Evolutionary conservation across 2,888 invertebrate species (phyloP), one percentile per base, ranked within the genome.

Genomic region (Drosophila hamatofila): DNA sequence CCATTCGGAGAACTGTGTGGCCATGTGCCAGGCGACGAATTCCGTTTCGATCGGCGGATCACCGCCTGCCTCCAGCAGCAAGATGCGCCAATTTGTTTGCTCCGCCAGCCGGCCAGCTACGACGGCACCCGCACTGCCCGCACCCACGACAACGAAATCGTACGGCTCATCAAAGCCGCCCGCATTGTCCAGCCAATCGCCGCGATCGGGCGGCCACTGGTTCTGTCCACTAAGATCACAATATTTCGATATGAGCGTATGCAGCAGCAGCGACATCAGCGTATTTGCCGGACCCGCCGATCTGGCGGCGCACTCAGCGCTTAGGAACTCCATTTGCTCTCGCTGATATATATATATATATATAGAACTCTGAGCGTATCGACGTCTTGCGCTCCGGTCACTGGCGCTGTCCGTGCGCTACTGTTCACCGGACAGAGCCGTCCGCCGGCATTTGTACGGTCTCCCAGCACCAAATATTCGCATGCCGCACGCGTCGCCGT

Each of bases 21-120:
- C 80, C 81, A 91, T 91, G 55, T 91, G 92, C 92, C 92, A 93
- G 56, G 89, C 92, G 16, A 93, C 93, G 54, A 92, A 90, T 90
- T 93, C 90, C 12, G 91, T 90, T 73, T 92, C 92, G n/a, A 93
- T 95, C 92, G 74, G 95, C 91, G 93, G 92, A 91, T 96, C 96
- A 0, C 95, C 95, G 52, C 97, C 97, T 46, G 96, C 97, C 93
- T 97, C 97, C 63, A 97, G 91, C 23, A 97, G 93, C 23, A 97
- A 93, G 0, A 97, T 95, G 69, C 95, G 96, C 97, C 97, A 97
- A 41, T 94, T 93, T 2, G 95, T 94, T 56, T 96, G 94, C 93
- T 97, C 97, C 30, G 96, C 96, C 58, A 97, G 93, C 0, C 96
- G 93, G 56, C 94, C 95, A 1, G 94, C 95, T 0, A 95, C 86